phyloP scores from a whole-genome alignment of 2,797 vertebrate genomes.

The Xenops minutus region DNA sequence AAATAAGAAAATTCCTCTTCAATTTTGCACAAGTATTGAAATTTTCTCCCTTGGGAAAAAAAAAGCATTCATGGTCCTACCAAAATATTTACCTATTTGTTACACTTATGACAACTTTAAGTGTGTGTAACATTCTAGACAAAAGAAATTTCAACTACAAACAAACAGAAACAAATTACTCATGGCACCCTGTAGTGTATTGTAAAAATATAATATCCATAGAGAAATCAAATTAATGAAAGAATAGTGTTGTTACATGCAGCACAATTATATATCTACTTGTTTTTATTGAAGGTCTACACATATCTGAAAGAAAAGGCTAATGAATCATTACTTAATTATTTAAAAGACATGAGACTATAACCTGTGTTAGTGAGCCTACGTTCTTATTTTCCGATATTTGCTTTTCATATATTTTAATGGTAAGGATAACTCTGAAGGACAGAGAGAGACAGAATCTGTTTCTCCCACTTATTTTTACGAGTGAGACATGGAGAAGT shows the following conservation, averaged over 20 bases:
- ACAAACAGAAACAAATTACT: background rate
- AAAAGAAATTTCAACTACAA: background rate
- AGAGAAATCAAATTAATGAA: slow-evolving; percentile 50
- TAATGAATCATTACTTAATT: slow-evolving; percentile 3
- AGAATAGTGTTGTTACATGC: slow-evolving; percentile 26
- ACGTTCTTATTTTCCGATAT: background rate
- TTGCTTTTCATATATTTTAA: background rate
- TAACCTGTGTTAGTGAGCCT: background rate
- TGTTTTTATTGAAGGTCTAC: background rate
- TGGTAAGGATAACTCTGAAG: background rate
- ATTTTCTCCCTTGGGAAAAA: background rate
- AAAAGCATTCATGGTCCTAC: background rate
- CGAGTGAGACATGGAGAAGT: background rate
- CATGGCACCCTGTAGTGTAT: background rate
- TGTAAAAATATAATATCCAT: background rate
- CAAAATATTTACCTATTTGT: background rate
- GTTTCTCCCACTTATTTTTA: background rate
- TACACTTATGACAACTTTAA: background rate
- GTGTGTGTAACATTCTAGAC: background rate
- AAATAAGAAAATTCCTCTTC: background rate
- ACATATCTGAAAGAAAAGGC: slow-evolving; percentile 5
- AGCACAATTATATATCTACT: slow-evolving; percentile 4
- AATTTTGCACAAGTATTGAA: background rate
- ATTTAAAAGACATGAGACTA: background rate
- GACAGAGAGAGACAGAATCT: background rate